Percentiles rank a stretch among this genome's conserved stretches.
These are phyloP conservation scores for Nephrotoma guestfalica DNA, from an alignment of 2,888 invertebrate species.

Conservation along the genomic window DNA sequence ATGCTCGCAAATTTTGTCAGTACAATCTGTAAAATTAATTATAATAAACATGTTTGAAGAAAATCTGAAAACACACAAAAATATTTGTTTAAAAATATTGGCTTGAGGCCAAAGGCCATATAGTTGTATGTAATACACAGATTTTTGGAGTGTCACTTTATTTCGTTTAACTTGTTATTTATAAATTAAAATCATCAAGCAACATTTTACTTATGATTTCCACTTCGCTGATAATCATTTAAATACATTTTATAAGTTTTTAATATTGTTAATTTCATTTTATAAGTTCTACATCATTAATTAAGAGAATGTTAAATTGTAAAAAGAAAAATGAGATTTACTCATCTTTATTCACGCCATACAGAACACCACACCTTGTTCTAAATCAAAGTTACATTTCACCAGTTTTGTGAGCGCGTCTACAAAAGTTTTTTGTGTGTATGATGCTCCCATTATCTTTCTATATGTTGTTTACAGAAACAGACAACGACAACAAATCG, in stretches of 20 bases:
- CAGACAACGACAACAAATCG: background rate
- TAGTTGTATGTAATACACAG: background rate
- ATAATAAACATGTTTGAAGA: too few relatives aligned
- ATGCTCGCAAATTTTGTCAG: too few relatives aligned
- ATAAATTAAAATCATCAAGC: background rate
- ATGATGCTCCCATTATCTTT: background rate
- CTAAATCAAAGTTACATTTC: background rate
- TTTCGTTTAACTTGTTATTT: background rate
- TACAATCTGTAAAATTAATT: too few relatives aligned
- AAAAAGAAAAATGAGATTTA: background rate
- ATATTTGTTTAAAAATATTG: background rate
- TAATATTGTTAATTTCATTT: background rate
- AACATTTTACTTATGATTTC: background rate
- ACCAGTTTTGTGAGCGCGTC: background rate
- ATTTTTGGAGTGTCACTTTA: background rate
- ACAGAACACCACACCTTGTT: background rate
- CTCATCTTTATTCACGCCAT: background rate
- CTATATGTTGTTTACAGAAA: background rate
- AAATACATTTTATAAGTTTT: background rate
- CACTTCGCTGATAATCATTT: background rate
- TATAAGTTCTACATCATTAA: background rate
- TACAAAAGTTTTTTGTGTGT: background rate
- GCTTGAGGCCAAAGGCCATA: background rate
- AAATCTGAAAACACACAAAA: too few relatives aligned
- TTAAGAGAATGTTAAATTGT: background rate